Evolutionary conservation across 2,888 invertebrate genomes (phyloP), one percentile per base, ranked within the genome.

Genomic region (Timema cristinae): DNA sequence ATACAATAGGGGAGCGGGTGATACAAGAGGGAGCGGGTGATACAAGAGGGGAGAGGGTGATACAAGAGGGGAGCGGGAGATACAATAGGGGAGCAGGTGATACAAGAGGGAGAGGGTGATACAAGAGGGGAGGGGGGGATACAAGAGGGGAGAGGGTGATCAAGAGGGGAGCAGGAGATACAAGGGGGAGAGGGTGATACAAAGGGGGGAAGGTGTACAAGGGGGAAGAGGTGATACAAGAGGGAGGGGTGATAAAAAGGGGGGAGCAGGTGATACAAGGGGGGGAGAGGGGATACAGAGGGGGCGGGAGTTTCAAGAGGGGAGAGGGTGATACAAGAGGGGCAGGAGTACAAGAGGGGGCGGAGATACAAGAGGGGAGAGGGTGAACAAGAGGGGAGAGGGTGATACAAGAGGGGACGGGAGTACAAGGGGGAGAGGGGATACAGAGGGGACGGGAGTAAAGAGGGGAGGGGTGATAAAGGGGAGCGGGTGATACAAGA

Each of bases 231-330:
- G 68, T 71, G 5, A 67, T 67, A 16, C 67, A 67, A 4, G 63
- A 69, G 50, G 74, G 66, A 4, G 16, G 13, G 54, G 54, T 11
- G 54, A 13, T 10, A 13, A 13, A 52, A 13, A 52, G 54, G 54
- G 13, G 10, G 54, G 54, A 13, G 13, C 10, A 13, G 10, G 10
- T 52, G 54, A 13, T 10, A 13, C 10, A 13, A 13, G 13, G 32
- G 52, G 51, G 59, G 72, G 72, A 4, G 63, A 63, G 47, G 16
- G 61, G 11, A 69, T 67, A 9, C 74, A 72, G 52, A 72, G 69
- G 16, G 67, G 72, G 16, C n/a, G n/a, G 54, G 13, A 52, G 13
- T 10, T 10, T 10, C 10, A 10, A 52, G 54, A 13, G 10, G 13
- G 54, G 13, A 13, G 54, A 13, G 13, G 54, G 10, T 52, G 54